phyloP scores from a whole-genome alignment of 2,888 invertebrate genomes.

The Drosophila trichaetosa region DNA sequence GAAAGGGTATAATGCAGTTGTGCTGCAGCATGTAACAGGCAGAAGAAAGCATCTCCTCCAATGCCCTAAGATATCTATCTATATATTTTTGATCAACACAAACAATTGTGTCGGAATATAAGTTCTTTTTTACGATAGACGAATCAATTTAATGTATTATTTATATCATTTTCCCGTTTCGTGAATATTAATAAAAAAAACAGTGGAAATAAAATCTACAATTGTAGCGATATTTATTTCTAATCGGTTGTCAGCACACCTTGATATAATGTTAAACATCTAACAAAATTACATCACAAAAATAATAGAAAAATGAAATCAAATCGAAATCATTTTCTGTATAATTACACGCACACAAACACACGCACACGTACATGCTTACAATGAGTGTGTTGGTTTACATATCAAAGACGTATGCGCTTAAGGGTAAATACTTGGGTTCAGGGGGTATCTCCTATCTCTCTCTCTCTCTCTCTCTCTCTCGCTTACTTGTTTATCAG shows the following conservation, averaged over 20 bases:
- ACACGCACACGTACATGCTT: not conserved
- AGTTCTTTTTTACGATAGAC: not conserved
- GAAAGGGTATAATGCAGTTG: not conserved
- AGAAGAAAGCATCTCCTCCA: not conserved
- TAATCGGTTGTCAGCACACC: not conserved
- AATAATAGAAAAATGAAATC: not conserved
- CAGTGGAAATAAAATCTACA: too few relatives aligned
- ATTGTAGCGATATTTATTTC: not conserved
- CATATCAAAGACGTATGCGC: not conserved
- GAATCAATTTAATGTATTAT: not conserved
- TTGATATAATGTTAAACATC: not conserved
- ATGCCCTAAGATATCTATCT: not conserved
- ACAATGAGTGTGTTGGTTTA: not conserved
- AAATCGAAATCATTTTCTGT: not conserved
- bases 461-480: not conserved
- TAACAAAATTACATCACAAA: not conserved
- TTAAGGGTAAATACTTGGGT: not conserved
- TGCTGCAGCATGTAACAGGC: not conserved
- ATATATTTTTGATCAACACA: not conserved
- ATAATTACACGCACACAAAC: not conserved
- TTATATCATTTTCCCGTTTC: not conserved
- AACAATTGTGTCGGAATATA: not conserved
- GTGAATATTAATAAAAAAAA: too few relatives aligned
- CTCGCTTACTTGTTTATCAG: constrained; percentile 18
- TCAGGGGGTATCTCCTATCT: too few relatives aligned